Percentiles rank a stretch among this genome's conserved stretches.
phyloP scores from a whole-genome alignment of 1,140 invertebrate species.

The Drosophila tsacasi region DNA sequence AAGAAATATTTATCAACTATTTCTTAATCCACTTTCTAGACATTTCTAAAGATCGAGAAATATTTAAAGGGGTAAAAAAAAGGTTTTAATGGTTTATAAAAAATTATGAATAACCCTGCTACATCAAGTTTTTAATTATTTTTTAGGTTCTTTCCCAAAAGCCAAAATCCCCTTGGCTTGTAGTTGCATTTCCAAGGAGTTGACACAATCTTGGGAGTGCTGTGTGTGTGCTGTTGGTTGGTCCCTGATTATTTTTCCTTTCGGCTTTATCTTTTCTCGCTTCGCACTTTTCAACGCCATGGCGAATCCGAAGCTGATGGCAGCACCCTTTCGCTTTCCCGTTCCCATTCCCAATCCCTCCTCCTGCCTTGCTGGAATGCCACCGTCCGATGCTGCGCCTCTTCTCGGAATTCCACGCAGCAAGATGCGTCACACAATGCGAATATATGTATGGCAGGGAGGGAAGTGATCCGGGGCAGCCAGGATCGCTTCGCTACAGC shows the following conservation, averaged over 20 bases:
- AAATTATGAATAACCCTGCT: no score
- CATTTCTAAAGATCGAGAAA: background rate
- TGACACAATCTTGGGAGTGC: slow-evolving; percentile 49
- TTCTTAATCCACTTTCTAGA: background rate
- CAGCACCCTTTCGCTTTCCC: background rate
- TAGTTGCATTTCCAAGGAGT: slow-evolving; percentile 16
- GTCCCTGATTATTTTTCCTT: slow-evolving; percentile 43
- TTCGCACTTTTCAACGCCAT: slow-evolving; percentile 53
- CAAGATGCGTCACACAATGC: slow-evolving; percentile 66
- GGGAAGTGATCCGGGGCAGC: slow-evolving; percentile 9
- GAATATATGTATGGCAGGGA: background rate
- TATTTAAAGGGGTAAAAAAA: background rate
- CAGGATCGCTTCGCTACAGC: slow-evolving; percentile 9
- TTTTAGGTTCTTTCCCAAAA: background rate
- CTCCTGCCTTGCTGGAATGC: slow-evolving; percentile 44
- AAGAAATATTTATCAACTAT: background rate
- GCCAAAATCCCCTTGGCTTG: background rate
- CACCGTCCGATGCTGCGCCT: slow-evolving; percentile 65
- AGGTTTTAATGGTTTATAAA: background rate
- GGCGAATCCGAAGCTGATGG: slow-evolving; percentile 35
- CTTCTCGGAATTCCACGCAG: slow-evolving; percentile 67
- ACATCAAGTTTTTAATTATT: background rate
- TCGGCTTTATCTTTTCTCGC: slow-evolving; percentile 38
- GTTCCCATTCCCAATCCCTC: background rate
- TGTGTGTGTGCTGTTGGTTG: slow-evolving; percentile 23